A percentile compares a stretch with the other conserved stretches of the same genome.
Evolutionary conservation across 2,113 vertebrate genomes (phyloP).

Genomic region (Otolemur garnettii): DNA sequence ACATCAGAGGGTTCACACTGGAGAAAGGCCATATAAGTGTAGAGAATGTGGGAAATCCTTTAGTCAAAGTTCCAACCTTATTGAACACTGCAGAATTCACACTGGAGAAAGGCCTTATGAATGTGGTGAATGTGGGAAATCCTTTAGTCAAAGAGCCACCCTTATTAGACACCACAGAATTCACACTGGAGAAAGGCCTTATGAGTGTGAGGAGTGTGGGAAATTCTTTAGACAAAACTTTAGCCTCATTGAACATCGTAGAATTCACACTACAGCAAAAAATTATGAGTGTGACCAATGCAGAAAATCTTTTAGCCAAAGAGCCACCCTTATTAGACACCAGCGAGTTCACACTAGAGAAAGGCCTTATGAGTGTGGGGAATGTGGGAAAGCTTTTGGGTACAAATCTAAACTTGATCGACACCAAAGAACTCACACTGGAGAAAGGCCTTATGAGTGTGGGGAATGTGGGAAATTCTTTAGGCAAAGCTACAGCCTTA

Average conservation of each 20-base stretch:
- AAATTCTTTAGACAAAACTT: constrained; percentile 79
- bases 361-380: constrained; percentile 48
- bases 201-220: constrained; percentile 76
- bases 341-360: constrained; percentile 76
- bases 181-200: constrained; percentile 81
- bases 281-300: constrained; percentile 73
- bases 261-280: constrained; percentile 70
- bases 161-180: constrained; percentile 76
- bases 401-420: constrained; percentile 34
- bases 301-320: constrained; percentile 76
- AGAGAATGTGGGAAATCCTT: constrained; percentile 79
- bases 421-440: constrained; percentile 57
- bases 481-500: constrained; percentile 19
- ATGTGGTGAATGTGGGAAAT: constrained; percentile 74
- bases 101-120: constrained; percentile 76
- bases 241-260: constrained; percentile 67
- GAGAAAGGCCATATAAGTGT: constrained; percentile 79
- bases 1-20: constrained; percentile 79
- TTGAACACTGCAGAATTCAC: constrained; percentile 78
- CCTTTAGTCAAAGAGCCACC: constrained; percentile 75
- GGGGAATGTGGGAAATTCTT: constrained; percentile 10
- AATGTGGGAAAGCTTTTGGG: constrained; percentile 47
- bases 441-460: constrained; percentile 43
- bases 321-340: constrained; percentile 71
- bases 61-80: constrained; percentile 74